Conservation (phyloP, 2,113 vertebrate genomes). For the Falco punctatus region DNA sequence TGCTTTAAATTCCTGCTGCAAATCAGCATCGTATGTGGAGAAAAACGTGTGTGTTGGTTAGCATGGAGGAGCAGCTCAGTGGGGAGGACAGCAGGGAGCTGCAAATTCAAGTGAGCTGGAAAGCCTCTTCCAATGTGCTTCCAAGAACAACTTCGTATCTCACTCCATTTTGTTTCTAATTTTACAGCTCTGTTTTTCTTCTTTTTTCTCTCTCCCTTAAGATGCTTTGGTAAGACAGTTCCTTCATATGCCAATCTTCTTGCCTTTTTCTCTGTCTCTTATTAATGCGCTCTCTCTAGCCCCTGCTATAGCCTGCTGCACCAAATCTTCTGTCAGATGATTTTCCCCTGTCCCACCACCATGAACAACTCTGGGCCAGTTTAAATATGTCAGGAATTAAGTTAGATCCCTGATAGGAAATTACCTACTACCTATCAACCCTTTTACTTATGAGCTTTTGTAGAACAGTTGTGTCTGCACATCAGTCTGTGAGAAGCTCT, state of each 20-base stretch:
- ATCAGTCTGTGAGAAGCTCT: background rate
- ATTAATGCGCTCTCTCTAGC: background rate
- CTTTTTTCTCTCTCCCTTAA: background rate
- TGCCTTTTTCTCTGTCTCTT: background rate
- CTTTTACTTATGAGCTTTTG: background rate
- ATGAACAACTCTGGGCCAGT: background rate
- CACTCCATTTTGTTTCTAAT: background rate
- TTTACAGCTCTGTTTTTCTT: background rate
- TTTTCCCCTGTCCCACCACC: background rate
- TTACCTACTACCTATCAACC: background rate
- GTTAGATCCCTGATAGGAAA: background rate
- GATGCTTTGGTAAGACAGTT: background rate
- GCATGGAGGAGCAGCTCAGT: background rate
- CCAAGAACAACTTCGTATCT: background rate
- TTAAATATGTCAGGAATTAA: background rate
- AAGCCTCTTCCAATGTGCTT: background rate
- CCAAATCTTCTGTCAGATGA: background rate
- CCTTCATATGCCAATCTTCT: background rate
- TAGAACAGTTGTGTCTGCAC: background rate
- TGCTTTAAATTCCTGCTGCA: background rate
- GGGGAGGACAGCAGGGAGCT: background rate
- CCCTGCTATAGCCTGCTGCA: background rate
- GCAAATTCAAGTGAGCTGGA: background rate
- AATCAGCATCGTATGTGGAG: background rate
- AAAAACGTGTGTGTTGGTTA: background rate